phyloP scores from a whole-genome alignment of 2,113 vertebrate genomes.

The Elgaria multicarinata region DNA sequence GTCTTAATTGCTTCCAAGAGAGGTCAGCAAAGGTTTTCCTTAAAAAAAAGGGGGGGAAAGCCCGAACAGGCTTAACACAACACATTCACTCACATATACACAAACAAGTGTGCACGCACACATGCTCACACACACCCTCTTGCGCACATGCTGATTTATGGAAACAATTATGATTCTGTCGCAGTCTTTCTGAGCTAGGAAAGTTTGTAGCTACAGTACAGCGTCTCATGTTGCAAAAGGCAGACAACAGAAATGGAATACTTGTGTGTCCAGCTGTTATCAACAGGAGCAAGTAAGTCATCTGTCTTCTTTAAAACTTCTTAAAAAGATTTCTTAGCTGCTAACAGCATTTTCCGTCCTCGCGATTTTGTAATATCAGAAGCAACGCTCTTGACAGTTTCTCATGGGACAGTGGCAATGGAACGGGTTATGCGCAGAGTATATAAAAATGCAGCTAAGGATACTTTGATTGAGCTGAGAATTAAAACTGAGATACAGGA shows the following conservation, averaged over 20 bases:
- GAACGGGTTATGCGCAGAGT: constrained; percentile 31
- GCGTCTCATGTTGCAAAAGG: constrained; percentile 82
- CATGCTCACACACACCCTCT: constrained; percentile 68
- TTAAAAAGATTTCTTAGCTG: constrained; percentile 61
- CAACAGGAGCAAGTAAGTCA: constrained; percentile 89
- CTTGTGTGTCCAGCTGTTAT: constrained; percentile 82
- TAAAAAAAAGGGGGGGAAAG: constrained; percentile 67
- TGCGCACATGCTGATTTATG: constrained; percentile 87
- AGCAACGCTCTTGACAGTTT: constrained; percentile 42
- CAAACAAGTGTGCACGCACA: constrained; percentile 67
- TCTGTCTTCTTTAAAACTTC: constrained; percentile 72
- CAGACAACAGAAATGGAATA: constrained; percentile 83
- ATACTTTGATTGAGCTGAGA: constrained; percentile 64
- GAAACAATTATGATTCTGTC: constrained; percentile 88
- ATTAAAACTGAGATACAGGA: constrained; percentile 66
- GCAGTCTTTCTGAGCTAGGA: constrained; percentile 83
- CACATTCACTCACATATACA: constrained; percentile 61
- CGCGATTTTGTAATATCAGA: constrained; percentile 50
- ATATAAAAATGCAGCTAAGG: constrained; percentile 62
- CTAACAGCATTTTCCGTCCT: constrained; percentile 65
- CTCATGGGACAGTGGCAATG: constrained; percentile 58
- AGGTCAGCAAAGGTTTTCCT: constrained; percentile 99
- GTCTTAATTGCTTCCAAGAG: constrained; percentile 98
- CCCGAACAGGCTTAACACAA: constrained; percentile 85
- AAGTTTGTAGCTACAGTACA: constrained; percentile 82